phyloP scores from a whole-genome alignment of 2,797 vertebrate species.

The Potorous gilbertii region DNA sequence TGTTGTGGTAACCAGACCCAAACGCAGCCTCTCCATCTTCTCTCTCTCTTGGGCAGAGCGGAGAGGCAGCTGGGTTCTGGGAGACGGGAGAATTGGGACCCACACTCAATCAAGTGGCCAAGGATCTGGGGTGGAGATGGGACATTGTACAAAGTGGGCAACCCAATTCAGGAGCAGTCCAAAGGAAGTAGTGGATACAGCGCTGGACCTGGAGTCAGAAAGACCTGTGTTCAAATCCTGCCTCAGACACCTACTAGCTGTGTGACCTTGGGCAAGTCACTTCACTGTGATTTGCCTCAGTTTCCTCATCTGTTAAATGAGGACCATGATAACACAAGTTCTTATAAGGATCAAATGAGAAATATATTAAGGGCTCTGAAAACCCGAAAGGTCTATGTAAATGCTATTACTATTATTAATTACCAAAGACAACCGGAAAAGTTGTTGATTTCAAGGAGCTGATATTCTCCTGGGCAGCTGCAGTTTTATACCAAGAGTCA shows the following conservation, averaged over 20 bases:
- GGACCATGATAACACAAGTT: background rate
- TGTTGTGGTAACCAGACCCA: background rate
- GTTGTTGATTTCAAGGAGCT: too few relatives aligned
- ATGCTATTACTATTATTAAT: background rate
- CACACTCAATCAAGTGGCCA: background rate
- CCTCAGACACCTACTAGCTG: background rate
- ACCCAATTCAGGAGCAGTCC: background rate
- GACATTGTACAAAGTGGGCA: background rate
- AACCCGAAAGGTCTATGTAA: background rate
- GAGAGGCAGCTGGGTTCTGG: background rate
- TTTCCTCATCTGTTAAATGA: background rate
- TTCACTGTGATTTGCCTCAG: background rate
- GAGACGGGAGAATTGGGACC: background rate
- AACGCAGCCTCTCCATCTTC: background rate
- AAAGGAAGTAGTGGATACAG: too few relatives aligned
- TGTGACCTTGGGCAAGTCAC: background rate
- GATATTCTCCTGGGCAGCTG: background rate
- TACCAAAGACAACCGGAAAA: background rate
- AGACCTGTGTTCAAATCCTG: background rate
- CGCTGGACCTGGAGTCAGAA: too few relatives aligned
- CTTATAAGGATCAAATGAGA: background rate
- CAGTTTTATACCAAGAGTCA: background rate
- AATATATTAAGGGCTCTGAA: too few relatives aligned
- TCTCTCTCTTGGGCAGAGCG: fast-evolving
- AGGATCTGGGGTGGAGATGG: background rate